Base-by-base conservation (phyloP, 23 tunicate species). In the Phallusia fumigata region DNA sequence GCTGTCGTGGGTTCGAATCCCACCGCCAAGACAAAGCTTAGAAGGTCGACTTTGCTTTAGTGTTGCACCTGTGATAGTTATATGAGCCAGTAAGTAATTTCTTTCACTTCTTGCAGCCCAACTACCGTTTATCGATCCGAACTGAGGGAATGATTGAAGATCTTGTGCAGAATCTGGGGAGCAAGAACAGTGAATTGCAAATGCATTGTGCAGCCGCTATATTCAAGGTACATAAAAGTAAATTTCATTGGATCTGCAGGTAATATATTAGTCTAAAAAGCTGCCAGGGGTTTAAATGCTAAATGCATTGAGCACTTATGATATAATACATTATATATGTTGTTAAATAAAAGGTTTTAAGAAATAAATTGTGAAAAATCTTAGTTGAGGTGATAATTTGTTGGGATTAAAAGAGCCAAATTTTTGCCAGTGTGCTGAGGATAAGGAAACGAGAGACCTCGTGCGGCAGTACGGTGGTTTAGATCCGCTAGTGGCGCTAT, bases 191-290 rank as follows among this genome's bases (percentile, higher is more conserved):
- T 30, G 99, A 96, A 76, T 81, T 96, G 0, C 99, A 96, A 72
- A 96, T 91, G 96, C 96, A 96, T 53, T 96, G 99, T 74, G 99
- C 99, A 0, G 95, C 99, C 10, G 99, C 99, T 21, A 96, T 96
- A 21, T 96, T 96, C 76, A 96, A 96, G 91, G 98, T 86, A 72
- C 26, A 65, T 40, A 40, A 5, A 40, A 40, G 47, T 3, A 40
- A 40, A 40, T 40, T 40, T 51, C 18, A 13, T 51, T 13, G 18
- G 58, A 13, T 13, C 58, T 15, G 18, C 58, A 51, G 18, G 15
- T 51, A 18, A 51, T 13, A 51, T 18, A 51, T 51, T 15, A 13
- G 58, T 51, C 18, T 51, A 51, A 51, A 15, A 51, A 51, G 58
- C 58, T 51, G 15, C n/a, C n/a, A n/a, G n/a, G n/a, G n/a, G n/a